Conservation (phyloP, 2,113 vertebrate species). For the Myrmecophaga tridactyla region DNA sequence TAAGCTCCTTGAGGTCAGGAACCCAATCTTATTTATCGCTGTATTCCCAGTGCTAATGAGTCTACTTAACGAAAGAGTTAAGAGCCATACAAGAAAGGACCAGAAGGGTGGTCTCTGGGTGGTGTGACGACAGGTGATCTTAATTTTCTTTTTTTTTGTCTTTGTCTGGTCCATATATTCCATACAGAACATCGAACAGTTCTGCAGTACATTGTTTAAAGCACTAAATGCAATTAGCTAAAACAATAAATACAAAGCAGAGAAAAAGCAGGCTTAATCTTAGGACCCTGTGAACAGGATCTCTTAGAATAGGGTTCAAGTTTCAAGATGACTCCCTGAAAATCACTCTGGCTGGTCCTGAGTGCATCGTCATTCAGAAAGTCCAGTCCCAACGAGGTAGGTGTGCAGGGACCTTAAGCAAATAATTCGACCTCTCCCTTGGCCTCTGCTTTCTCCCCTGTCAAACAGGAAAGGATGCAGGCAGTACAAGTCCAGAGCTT, state of each 20-base stretch:
- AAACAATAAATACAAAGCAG: neutral
- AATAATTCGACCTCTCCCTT: fast-evolving
- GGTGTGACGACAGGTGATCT: neutral
- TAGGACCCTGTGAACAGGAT: neutral
- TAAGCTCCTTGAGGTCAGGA: neutral
- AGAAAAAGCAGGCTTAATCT: neutral
- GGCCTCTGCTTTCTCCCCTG: neutral
- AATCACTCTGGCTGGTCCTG: neutral
- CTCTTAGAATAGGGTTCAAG: neutral
- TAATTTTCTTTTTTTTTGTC: neutral
- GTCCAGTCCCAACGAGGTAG: fast-evolving
- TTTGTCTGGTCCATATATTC: neutral
- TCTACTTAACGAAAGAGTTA: neutral
- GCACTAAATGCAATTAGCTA: neutral
- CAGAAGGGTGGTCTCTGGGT: neutral
- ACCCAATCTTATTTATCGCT: neutral
- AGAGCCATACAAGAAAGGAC: neutral
- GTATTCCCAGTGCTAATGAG: fast-evolving
- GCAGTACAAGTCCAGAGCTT: no score
- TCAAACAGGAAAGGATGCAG: fast-evolving
- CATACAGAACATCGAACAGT: neutral
- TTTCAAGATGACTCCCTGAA: neutral
- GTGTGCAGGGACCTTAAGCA: neutral
- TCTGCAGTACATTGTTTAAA: neutral
- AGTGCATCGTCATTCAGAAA: fast-evolving